Conservation (phyloP, 2,113 vertebrate genomes). For the Paracanthobrama guichenoti region DNA sequence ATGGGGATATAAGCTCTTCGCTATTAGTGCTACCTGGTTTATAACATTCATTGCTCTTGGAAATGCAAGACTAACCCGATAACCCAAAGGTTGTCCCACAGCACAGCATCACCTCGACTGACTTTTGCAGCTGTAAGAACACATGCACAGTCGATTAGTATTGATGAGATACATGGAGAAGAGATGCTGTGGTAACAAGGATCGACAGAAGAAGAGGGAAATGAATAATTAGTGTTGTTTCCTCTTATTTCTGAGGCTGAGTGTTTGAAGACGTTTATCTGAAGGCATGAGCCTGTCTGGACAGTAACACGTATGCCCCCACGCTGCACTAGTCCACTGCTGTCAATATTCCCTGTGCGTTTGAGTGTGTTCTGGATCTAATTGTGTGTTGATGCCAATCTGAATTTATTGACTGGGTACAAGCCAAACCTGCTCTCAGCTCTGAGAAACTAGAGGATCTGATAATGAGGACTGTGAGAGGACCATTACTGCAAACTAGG, state of each 20-base stretch:
- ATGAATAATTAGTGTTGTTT: constrained; percentile 27
- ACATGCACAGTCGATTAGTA: constrained; percentile 28
- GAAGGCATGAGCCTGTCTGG: not conserved
- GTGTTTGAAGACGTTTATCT: constrained; percentile 21
- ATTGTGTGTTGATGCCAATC: constrained; percentile 22
- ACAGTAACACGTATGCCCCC: not conserved
- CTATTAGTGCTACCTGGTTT: not conserved
- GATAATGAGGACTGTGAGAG: not conserved
- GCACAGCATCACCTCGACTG: not conserved
- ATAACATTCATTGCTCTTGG: not conserved
- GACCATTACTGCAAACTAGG: not conserved
- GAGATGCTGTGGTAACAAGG: constrained; percentile 22
- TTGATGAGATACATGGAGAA: constrained; percentile 25
- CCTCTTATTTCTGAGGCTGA: not conserved
- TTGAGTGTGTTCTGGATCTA: not conserved
- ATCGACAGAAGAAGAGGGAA: constrained; percentile 8
- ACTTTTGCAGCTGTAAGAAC: constrained; percentile 4
- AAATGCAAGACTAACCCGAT: not conserved
- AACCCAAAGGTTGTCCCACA: not conserved
- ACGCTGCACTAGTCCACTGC: not conserved
- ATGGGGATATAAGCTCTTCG: not conserved
- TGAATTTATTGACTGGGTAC: constrained; percentile 12
- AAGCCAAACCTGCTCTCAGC: not conserved
- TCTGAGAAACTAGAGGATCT: constrained; percentile 1
- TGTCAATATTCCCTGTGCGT: constrained; percentile 18